Base-by-base conservation (phyloP, 2,888 invertebrate species). In the Conomelus anceps region DNA sequence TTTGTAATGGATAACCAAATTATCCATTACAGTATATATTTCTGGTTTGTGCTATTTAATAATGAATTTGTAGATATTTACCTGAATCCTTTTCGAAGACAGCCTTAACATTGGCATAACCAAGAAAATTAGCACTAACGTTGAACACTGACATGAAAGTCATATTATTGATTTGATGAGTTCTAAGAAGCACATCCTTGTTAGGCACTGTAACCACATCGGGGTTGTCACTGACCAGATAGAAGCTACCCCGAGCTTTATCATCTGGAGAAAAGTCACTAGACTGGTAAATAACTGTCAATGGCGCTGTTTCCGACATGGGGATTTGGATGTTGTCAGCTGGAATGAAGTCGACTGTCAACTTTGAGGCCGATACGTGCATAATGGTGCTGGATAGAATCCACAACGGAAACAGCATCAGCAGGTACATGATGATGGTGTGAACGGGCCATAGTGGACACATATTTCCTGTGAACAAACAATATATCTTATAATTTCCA, bases 371-470 rank as follows among this genome's bases (percentile, higher is more conserved):
- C 3, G 89, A 89, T 41, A 89, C 89, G 22, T 89, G 84, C 26
- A 89, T 89, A 3, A 91, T 88, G n/a, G 90, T 90, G 86, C 91
- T 91, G 22, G 90, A 90, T 23, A 90, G 91, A 22, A 91, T 90
- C 91, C 91, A 91, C 11, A 91, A 85, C 9, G 91, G 91, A 34
- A 94, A 94, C 89, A 95, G 91, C 34, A 94, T 93, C 92, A 95
- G 92, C 84, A 95, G 92, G 92, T 95, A 95, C 91, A 95, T 92
- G 90, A 95, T 92, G 88, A 95, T 93, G 90, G 95, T 93, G 92
- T 95, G 95, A 26, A 95, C 92, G 34, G 95, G 95, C 95, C 95
- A 95, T 92, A 95, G 93, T 4, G 95, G 95, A 94, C 95, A 95
- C 95, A 95, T 95, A 11, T 26, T 87, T 87, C 89, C 89, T 87